A percentile compares a stretch with the other conserved stretches of the same genome.
These are phyloP conservation scores for Psilopsiagon aymara DNA, from an alignment of 2,113 vertebrate species.

Conservation along the genomic window DNA sequence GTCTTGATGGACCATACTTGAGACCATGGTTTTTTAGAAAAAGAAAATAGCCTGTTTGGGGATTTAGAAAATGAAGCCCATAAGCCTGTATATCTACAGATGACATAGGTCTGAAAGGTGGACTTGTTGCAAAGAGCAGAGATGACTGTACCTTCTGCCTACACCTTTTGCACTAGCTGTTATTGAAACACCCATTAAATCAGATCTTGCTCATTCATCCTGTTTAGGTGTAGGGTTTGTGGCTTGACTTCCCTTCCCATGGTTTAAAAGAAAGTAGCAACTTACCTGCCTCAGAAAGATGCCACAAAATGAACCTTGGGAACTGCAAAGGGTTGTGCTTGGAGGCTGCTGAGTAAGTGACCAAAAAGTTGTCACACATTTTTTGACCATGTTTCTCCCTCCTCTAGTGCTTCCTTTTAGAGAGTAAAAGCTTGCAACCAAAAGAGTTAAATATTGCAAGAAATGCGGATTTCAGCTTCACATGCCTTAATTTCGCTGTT, in stretches of 20 bases:
- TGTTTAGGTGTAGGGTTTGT: neutral
- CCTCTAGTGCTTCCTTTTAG: constrained; percentile 23
- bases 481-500: constrained; percentile 15
- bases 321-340: neutral
- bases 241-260: neutral
- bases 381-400: neutral
- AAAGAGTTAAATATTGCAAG: constrained; percentile 34
- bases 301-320: neutral
- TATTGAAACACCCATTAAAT: neutral
- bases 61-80: neutral
- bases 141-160: neutral
- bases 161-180: neutral
- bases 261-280: neutral
- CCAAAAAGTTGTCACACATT: neutral
- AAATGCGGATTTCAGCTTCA: constrained; percentile 26
- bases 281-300: neutral
- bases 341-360: neutral
- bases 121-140: neutral
- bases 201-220: neutral
- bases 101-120: neutral
- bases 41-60: neutral
- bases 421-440: constrained; percentile 18
- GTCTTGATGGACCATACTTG: neutral
- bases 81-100: neutral
- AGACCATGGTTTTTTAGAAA: neutral